Base-by-base conservation (phyloP, 1,140 invertebrate genomes). In the Dendrolimus punctatus region DNA sequence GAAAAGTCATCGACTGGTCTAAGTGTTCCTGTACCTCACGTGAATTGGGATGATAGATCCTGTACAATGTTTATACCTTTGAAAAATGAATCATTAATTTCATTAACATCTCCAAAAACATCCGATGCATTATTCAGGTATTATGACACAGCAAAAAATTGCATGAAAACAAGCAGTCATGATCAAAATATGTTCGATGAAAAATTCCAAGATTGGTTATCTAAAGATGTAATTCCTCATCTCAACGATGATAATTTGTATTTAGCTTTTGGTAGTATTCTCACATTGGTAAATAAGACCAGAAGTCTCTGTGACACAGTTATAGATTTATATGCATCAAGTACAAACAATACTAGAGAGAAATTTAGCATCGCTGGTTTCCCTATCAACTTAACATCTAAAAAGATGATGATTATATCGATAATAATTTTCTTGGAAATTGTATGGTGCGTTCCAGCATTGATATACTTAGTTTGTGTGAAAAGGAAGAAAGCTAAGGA, bases 11-110 rank as follows among this genome's bases (percentile, higher is more conserved):
- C 66, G n/a, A 57, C 53, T n/a, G 69, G 68, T 10, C 56, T 75
- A 10, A 53, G 46, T 39, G 61, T 80, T 49, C 78, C 80, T 5
- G 52, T 75, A 5, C 82, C 80, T 0, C 47, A 53, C 8, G 68
- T 85, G 6, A 73, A 73, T 48, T 85, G 80, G 80, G 55, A 62
- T 45, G 52, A 71, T 0, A 51, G 43, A 8, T 54, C 66, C 5
- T 57, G 51, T 4, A 68, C 66, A 3, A 74, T 85, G 64, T 78
- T 82, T 59, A n/a, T 84, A 5, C 82, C 82, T 6, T 40, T 85
- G 6, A 74, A 71, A 53, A 76, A 74, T 44, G 47, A 68, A 39
- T 68, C 76, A 4, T 43, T 76, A 6, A 51, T 81, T 38, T 37
- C 55, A 36, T 51, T 85, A 9, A 53, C 67, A 6, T 74, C 71